Evolutionary conservation across 2,113 vertebrate genomes (phyloP).

Genomic region (Sturnira hondurensis): DNA sequence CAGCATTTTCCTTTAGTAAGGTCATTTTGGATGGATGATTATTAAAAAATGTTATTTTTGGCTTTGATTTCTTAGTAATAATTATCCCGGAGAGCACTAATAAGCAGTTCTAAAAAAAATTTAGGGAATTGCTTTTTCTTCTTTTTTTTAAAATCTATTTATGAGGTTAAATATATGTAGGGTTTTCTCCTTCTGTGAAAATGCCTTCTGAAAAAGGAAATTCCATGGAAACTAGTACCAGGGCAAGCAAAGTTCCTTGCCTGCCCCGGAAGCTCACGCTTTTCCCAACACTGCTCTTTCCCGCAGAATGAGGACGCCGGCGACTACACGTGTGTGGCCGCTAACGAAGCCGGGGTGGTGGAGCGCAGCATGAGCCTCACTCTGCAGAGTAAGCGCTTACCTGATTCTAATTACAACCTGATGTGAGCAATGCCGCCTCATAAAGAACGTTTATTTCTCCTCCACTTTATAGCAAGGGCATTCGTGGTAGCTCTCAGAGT

Average conservation of each 20-base stretch:
- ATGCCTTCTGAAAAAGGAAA: not conserved
- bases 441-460: not conserved
- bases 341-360: conserved; percentile 92
- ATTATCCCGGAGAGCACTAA: not conserved
- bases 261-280: not conserved
- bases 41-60: conserved; percentile 22
- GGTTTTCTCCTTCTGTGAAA: not conserved
- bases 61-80: not conserved
- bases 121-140: not conserved
- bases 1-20: not conserved
- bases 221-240: not conserved
- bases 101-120: not conserved
- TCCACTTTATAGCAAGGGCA: not conserved
- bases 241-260: not conserved
- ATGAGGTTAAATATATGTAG: not conserved
- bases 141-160: not conserved
- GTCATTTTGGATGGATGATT: not conserved
- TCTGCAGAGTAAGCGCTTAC: conserved; percentile 89
- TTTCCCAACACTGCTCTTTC: not conserved
- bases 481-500: not conserved
- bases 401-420: not conserved
- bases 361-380: conserved; percentile 91
- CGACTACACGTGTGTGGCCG: conserved; percentile 93
- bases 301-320: conserved; percentile 93
- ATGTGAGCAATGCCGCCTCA: not conserved